Evolutionary conservation across 2,113 vertebrate genomes (phyloP), one percentile per base, ranked within the genome.

Genomic region (Arenaria interpres): DNA sequence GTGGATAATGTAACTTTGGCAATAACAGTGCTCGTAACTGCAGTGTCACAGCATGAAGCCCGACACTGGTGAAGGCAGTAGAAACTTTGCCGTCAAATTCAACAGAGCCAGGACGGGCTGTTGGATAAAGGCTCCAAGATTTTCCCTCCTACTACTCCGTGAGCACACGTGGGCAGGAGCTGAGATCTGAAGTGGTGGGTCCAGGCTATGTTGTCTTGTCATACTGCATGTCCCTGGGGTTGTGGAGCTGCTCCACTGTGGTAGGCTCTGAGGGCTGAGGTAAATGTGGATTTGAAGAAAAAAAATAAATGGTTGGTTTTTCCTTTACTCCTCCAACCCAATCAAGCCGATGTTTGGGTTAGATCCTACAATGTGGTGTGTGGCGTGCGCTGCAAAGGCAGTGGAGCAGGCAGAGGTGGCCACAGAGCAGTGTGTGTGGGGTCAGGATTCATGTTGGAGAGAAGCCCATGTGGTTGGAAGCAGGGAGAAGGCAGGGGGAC

Each of bases 81-180:
- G 33, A 23, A 83, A 28, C 32, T 75, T 41, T 19, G 7, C 56
- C 2, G 1, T 30, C 9, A 21, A n/a, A 57, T 82, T 74, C 45
- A 45, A 41, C 76, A 54, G 22, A 56, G 51, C 17, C 30, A 28
- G 20, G 51, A 21, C 45, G 22, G 23, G 37, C 30, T 37, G 27
- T 21, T 75, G 62, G 37, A 11, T 50, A 21, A 85, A 50, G 25
- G 16, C 33, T 32, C n/a, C 6, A n/a, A 23, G 20, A 9, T 35
- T 56, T 59, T 24, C 25, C 25, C 63, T 75, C 27, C 39, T 73
- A 2, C 4, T 41, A 2, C 5, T 56, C 19, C 0, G 1, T 12
- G 15, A 30, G 35, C n/a, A 53, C 1, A 0, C 1, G 0, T 10
- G 18, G 39, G 48, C 30, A 48, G 48, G 43, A 74, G 53, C 53